Evolutionary conservation across 2,888 invertebrate species (phyloP), one percentile per base, ranked within the genome.

Genomic region (Shargacucullia verbasci): DNA sequence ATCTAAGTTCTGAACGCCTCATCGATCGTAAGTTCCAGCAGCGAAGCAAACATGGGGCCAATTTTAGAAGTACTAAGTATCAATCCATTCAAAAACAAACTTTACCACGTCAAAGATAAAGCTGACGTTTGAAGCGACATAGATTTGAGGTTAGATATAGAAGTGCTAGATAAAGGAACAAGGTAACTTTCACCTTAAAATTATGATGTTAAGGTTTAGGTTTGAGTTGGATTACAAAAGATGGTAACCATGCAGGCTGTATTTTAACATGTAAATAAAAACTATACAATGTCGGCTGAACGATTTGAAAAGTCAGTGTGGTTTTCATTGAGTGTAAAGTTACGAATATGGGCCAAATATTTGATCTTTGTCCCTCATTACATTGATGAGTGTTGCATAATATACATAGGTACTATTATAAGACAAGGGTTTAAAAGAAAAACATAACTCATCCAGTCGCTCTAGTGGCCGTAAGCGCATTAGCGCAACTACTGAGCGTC

Each of bases 21-120:
- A 71, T 70, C 61, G 52, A 65, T 69, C 66, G 60, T 40, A 50
- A 70, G 53, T 56, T 54, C 37, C 50, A 65, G 52, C 47, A 46
- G 25, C 37, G 45, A 61, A 61, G 45, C 47, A 61, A 71, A 71
- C 13, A 55, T 49, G 34, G 37, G 35, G 39, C 43, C 45, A 55
- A 46, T 61, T 57, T 39, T 47, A 54, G n/a, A n/a, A 60, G 38
- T 39, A 1, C 13, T 14, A 15, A 34, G n/a, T 38, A 7, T 11
- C 11, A 33, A 33, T 11, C 8, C 53, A 41, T 2, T 20, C 13
- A 13, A 70, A 59, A 54, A 14, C 1, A 15, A 15, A 40, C 70
- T 49, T 47, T 54, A 50, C 25, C 5, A 7, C 41, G 12, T 5
- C 0, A 13, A n/a, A 0, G 0, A 12, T 58, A 59, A 31, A 46